Base-by-base conservation (phyloP, 92 coral and sea anemone genomes). In the Isaurus tuberculatus region DNA sequence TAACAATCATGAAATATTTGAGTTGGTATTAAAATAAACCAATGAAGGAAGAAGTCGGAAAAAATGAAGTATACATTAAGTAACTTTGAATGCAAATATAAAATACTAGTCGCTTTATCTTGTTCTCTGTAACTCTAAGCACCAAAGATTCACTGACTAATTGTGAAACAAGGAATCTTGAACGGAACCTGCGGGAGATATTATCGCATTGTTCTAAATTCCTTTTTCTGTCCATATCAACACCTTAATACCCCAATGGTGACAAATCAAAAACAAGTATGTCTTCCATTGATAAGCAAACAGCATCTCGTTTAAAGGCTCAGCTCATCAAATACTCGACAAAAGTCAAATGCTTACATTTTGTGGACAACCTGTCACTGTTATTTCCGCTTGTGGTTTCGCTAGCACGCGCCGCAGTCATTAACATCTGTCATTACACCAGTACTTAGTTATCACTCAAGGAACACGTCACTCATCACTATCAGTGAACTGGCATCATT, bases 381-480 rank as follows among this genome's bases (percentile, higher is more conserved):
- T 20, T 70, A 70, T 70, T 70, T 70, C 32, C 75, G 31, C 7
- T 23, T 55, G 26, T 2, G 75, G 75, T 31, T 70, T 40, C 34
- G 31, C 75, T 70, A 40, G 57, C 57, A 70, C 75, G 75, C 75
- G 57, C 33, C 75, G 29, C 75, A 32, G 40, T 68, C 23, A 19
- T 6, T 23, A 40, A n/a, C 14, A 5, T 11, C 73, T 68, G 73
- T 68, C 28, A 5, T 19, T 20, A 4, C 16, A 68, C 48, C 48
- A 0, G 14, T 68, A 68, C n/a, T 68, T 23, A 49, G 58, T 49
- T 49, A 49, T 49, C n/a, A 40, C 7, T 40, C 6, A 40, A 40
- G 46, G 4, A 40, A 40, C 46, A 40, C 46, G 46, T 40, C 46
- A 4, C 46, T 6, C 74, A 69, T 40, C 51, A 22, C 30, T 10